Conservation (phyloP, 2,888 invertebrate species). For the Neoitamus cyanurus region DNA sequence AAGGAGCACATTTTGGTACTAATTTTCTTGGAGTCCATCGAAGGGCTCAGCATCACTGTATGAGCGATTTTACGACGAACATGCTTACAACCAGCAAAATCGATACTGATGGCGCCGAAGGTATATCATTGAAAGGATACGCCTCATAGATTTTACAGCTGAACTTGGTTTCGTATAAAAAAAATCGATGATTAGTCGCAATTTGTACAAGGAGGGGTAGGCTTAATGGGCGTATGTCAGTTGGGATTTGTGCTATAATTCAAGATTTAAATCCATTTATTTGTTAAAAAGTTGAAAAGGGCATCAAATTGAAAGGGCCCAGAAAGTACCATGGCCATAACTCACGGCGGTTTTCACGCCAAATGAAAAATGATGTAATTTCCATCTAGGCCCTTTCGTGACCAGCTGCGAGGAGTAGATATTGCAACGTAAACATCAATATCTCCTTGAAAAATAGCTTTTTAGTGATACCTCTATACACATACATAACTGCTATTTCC, state of each 20-base stretch:
- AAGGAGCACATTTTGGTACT: no score
- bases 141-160: not conserved
- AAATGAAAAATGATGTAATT: constrained; percentile 31
- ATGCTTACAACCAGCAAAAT: not conserved
- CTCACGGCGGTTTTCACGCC: not conserved
- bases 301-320: not conserved
- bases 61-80: not conserved
- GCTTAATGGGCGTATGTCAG: not conserved
- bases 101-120: not conserved
- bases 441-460: constrained; percentile 16
- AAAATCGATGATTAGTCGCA: not conserved
- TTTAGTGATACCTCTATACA: not conserved
- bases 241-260: not conserved
- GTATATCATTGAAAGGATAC: not conserved
- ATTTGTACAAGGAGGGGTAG: not conserved
- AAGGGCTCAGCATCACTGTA: not conserved
- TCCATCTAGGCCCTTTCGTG: not conserved
- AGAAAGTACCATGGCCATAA: not conserved
- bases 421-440: constrained; percentile 31
- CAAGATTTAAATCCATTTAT: not conserved
- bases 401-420: constrained; percentile 8
- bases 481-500: not conserved
- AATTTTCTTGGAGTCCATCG: no score
- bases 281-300: not conserved
- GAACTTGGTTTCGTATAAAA: not conserved